Evolutionary conservation across 1,140 invertebrate genomes (phyloP).

Genomic region (Magallana gigas): DNA sequence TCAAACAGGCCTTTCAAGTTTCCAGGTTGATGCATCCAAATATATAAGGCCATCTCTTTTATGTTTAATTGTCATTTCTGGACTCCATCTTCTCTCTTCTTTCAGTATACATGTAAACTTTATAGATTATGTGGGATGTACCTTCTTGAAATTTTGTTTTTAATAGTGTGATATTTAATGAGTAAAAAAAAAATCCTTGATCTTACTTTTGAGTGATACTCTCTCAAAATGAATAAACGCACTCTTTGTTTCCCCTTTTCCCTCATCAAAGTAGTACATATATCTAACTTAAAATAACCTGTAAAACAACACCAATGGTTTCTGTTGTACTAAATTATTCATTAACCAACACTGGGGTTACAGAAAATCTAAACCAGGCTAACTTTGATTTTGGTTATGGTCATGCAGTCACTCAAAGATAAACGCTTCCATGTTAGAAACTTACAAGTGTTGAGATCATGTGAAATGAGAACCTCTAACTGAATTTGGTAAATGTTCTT

Average conservation of each 20-base stretch:
- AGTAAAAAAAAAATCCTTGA: background rate
- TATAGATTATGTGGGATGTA: background rate
- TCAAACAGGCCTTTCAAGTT: background rate
- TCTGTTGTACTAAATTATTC: background rate
- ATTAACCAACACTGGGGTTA: constrained; percentile 3
- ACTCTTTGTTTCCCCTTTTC: background rate
- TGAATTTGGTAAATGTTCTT: no score
- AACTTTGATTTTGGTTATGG: constrained; percentile 9
- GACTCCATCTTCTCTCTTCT: background rate
- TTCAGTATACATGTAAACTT: background rate
- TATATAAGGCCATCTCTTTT: no score
- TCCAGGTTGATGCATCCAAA: no score
- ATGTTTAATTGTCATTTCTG: background rate
- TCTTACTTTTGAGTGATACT: background rate
- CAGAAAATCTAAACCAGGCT: background rate
- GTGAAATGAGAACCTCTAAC: no score
- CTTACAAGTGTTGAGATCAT: no score
- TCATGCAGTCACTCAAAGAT: background rate
- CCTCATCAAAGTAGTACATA: background rate
- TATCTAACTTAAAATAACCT: background rate
- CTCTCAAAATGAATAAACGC: background rate
- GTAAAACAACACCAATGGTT: background rate
- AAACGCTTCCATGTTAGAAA: background rate
- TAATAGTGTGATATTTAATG: background rate
- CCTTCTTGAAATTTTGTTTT: background rate